These are phyloP conservation scores for Drosophila longiperda DNA, from an alignment of 2,888 invertebrate species.

Conservation along the genomic window DNA sequence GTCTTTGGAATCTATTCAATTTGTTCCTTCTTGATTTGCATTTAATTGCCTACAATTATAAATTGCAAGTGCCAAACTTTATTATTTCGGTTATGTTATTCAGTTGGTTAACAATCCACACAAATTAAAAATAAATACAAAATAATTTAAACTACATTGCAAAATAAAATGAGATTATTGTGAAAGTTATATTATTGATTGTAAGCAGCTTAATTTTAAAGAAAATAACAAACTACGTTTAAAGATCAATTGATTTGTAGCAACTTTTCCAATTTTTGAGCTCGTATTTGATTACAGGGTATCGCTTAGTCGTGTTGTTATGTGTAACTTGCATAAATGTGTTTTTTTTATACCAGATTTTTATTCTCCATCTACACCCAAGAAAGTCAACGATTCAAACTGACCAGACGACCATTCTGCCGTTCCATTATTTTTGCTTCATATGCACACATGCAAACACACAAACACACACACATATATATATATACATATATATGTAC, in stretches of 20 bases:
- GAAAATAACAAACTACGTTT: not conserved
- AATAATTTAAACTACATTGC: not conserved
- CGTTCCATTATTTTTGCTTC: constrained; percentile 1
- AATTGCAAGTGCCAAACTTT: too few relatives aligned
- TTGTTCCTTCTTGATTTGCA: not conserved
- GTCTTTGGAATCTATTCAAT: not conserved
- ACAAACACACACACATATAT: not conserved
- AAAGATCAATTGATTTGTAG: not conserved
- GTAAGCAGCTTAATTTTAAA: not conserved
- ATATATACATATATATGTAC: too few relatives aligned
- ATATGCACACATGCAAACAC: not conserved
- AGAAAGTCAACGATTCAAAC: constrained; percentile 12
- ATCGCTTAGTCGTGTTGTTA: not conserved
- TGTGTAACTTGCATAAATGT: not conserved
- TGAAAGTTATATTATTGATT: not conserved
- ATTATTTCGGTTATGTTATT: not conserved
- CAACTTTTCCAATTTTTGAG: not conserved
- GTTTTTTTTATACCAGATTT: constrained; percentile 9
- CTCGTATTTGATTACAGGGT: not conserved
- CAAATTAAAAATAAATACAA: not conserved
- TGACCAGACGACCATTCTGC: constrained; percentile 17
- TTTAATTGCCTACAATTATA: too few relatives aligned
- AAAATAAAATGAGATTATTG: not conserved
- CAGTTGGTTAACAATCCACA: not conserved
- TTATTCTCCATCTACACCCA: constrained; percentile 11